Conservation (phyloP, 2,888 invertebrate genomes). For the Spodoptera littoralis region DNA sequence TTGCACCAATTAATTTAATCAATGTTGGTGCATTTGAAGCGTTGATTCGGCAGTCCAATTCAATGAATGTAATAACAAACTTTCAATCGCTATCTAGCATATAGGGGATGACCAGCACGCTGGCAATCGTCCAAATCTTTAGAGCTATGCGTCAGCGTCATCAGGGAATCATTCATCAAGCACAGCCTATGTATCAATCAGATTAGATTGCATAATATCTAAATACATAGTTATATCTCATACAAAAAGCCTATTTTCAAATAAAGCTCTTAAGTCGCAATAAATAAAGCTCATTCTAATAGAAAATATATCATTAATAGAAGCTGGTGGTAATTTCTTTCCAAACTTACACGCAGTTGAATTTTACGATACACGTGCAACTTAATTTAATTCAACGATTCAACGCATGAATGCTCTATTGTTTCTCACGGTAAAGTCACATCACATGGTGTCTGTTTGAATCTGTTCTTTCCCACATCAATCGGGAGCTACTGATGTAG, state of each 20-base stretch:
- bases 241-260: too few species aligned
- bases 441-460: conserved; percentile 20
- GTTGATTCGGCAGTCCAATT: background rate
- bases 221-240: too few species aligned
- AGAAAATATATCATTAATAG: too few species aligned
- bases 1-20: background rate
- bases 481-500: conserved; percentile 33
- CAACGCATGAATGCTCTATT: too few species aligned
- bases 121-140: conserved; percentile 63
- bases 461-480: conserved; percentile 44
- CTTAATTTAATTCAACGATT: background rate
- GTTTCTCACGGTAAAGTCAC: conserved; percentile 23
- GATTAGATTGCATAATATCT: background rate
- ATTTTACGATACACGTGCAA: background rate
- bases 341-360: background rate
- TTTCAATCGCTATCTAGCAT: conserved; percentile 20
- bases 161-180: conserved; percentile 52
- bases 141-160: conserved; percentile 58
- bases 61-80: conserved; percentile 7
- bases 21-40: background rate
- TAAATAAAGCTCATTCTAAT: too few species aligned
- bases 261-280: too few species aligned
- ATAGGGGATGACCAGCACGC: conserved; percentile 20
- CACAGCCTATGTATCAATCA: conserved; percentile 19
- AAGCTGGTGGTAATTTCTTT: background rate